Base-by-base conservation (phyloP, 2,113 vertebrate genomes). In the Pavo muticus region DNA sequence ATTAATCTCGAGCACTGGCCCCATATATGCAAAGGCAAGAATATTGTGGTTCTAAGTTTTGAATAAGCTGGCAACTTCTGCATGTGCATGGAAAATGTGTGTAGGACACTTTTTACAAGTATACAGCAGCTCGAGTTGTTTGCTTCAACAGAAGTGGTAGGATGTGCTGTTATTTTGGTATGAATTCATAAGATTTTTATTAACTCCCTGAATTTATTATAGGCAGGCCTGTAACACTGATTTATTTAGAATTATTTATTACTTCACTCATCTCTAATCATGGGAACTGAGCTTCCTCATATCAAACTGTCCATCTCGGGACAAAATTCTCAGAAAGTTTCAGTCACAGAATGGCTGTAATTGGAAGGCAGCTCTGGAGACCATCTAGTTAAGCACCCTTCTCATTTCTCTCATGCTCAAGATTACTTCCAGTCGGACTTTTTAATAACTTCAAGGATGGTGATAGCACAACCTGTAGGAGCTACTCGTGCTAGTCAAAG, bases 351-450 rank as follows among this genome's bases (percentile, higher is more conserved):
- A 63, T 10, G n/a, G 27, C 45, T 59, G 40, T 59, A 60, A 32
- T n/a, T 35, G 14, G 19, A 52, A 20, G 19, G 25, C 4, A 73
- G 3, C 42, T 44, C 59, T 68, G 45, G 45, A 84, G n/a, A 80
- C 11, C 14, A 4, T 11, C 18, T 37, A 67, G 6, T 67, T 15
- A 78, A 64, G 39, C 3, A 3, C 10, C 5, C n/a, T 37, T 40
- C 63, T 69, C 63, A 47, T 61, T 15, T 24, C 27, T 17, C 39
- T 64, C 17, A 64, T 39, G 11, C 48, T 37, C 48, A 24, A 20
- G 21, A 85, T 32, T 14, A 52, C 0, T 6, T 19, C 24, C 59
- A 70, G 3, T 12, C n/a, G 3, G 0, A 9, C 48, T 6, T 63
- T 75, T 42, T 47, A 30, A 1, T 21, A 67, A 48, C 56, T 52